A percentile compares a stretch with the other conserved stretches of the same genome.
These are phyloP conservation scores for Aphyosemion australe DNA, from an alignment of 2,113 vertebrate genomes.

Conservation along the genomic window DNA sequence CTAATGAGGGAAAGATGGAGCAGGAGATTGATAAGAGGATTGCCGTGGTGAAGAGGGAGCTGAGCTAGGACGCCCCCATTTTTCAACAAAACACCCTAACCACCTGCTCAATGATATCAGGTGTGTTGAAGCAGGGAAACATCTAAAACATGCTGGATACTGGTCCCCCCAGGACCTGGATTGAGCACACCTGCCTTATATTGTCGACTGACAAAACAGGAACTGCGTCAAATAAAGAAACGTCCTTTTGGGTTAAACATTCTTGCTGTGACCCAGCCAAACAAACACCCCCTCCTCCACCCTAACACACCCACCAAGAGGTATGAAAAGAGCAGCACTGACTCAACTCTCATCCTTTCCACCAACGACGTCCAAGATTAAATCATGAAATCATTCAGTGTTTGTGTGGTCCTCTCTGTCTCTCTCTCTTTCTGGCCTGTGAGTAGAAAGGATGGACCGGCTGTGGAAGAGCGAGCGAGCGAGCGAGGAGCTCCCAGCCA, in stretches of 20 bases:
- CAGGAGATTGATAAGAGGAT: too few species aligned
- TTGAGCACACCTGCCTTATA: too few species aligned
- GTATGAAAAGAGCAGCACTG: slow-evolving; percentile 36
- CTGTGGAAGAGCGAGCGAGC: slow-evolving; percentile 37
- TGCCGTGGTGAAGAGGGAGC: too few species aligned
- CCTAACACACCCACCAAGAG: slow-evolving; percentile 35
- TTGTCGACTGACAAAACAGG: too few species aligned
- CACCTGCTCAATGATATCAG: too few species aligned
- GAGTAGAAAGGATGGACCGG: slow-evolving; percentile 47
- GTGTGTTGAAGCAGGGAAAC: too few species aligned
- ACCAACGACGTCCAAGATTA: slow-evolving; percentile 51
- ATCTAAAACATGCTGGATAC: too few species aligned
- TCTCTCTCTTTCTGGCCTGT: slow-evolving; percentile 27
- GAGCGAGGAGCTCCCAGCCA: slow-evolving; percentile 80
- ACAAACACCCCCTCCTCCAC: slow-evolving; percentile 49
- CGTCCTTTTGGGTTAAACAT: slow-evolving; percentile 55
- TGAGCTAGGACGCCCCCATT: too few species aligned
- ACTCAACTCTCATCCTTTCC: slow-evolving; percentile 56
- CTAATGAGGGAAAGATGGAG: too few species aligned
- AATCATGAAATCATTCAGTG: slow-evolving; percentile 76
- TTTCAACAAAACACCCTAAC: too few species aligned
- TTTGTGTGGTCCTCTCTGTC: slow-evolving; percentile 91
- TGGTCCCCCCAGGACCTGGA: too few species aligned
- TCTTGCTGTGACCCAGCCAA: slow-evolving; percentile 64
- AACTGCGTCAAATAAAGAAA: slow-evolving; percentile 27